These are phyloP conservation scores for Orthosia gracilis DNA, from an alignment of 2,888 invertebrate genomes.

Conservation along the genomic window DNA sequence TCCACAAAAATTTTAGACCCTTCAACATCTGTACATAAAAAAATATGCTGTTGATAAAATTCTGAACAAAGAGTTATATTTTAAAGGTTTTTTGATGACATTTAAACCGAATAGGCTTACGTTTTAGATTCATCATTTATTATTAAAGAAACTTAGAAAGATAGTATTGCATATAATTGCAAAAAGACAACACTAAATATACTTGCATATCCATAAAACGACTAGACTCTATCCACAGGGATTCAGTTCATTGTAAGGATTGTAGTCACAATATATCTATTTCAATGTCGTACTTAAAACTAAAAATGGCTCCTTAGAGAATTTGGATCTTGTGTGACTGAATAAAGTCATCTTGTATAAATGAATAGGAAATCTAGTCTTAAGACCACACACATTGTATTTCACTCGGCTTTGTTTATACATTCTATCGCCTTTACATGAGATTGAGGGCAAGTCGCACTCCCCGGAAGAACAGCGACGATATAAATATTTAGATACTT, in stretches of 20 bases:
- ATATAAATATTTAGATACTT: background rate
- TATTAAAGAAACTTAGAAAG: background rate
- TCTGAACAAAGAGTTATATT: constrained; percentile 31
- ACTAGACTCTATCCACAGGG: background rate
- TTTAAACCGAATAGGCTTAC: background rate
- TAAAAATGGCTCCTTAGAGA: constrained; percentile 9
- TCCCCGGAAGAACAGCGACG: constrained; percentile 2
- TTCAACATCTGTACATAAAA: constrained; percentile 59
- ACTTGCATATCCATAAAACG: background rate
- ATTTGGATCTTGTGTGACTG: constrained; percentile 2
- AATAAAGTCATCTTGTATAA: constrained; percentile 43
- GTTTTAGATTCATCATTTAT: background rate
- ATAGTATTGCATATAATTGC: background rate
- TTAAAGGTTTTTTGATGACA: constrained; percentile 22
- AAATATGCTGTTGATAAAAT: constrained; percentile 48
- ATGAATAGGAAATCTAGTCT: constrained; percentile 52
- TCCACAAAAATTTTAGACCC: constrained; percentile 57
- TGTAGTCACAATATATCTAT: background rate
- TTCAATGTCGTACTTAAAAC: constrained; percentile 14
- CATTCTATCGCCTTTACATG: constrained; percentile 59
- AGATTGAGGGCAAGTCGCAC: constrained; percentile 17
- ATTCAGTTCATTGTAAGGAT: constrained; percentile 4
- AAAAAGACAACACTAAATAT: background rate
- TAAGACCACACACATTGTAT: constrained; percentile 38
- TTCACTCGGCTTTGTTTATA: constrained; percentile 47